Base-by-base conservation (phyloP, 1,140 invertebrate genomes). In the Sitobion miscanthi region DNA sequence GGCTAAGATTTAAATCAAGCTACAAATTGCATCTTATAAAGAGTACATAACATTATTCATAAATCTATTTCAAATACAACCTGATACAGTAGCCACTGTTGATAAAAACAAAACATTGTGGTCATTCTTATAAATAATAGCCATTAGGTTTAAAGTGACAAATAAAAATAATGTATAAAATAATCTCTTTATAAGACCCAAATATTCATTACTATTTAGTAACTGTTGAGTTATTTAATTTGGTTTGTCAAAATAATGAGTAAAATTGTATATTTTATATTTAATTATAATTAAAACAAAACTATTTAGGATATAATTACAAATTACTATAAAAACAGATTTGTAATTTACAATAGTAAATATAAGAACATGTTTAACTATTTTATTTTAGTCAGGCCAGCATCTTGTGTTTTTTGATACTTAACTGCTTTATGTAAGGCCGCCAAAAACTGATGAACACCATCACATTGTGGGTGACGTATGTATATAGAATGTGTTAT, bases 401-500 rank as follows among this genome's bases (percentile, higher is more conserved):
- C 91, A 85, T 93, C 91, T 83, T 93, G 91, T 86, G 35, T 11
- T 86, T 93, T 93, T 93, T 93, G 91, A 86, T 93, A 93, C 25
- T 85, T 93, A 2, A 93, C 49, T 20, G 91, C 91, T 85, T 93
- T 93, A 21, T 30, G 49, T n/a, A 93, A 85, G 5, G 91, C 91
- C 5, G 8, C 52, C 35, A 93, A 86, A 93, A 93, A 93, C 20
- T 86, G 42, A 93, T 93, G n/a, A 93, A 93, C 82, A 30, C 91
- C 91, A 45, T 93, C 62, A 57, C 91, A 93, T 38, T 93, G 91
- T 54, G 91, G 91, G 86, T 54, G 42, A 8, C 82, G 86, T 45
- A 93, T 45, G 45, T 45, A 94, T n/a, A 91, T 88, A 17, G 93
- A 94, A 94, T 93, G 91, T 17, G 92, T 89, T 57, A 94, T 91